phyloP scores from a whole-genome alignment of 2,113 vertebrate genomes.

The Neogale vison region DNA sequence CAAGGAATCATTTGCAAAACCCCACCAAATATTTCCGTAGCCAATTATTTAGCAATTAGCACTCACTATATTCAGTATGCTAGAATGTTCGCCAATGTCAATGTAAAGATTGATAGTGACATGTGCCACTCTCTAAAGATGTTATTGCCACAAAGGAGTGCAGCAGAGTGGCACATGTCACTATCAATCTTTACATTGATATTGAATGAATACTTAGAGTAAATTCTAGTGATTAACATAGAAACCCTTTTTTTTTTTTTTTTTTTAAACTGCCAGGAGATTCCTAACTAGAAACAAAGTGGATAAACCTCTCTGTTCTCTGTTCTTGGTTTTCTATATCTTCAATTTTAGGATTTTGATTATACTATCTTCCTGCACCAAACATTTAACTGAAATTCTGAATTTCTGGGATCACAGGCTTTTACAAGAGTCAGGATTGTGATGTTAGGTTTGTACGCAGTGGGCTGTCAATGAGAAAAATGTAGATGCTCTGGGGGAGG shows the following conservation, averaged over 20 bases:
- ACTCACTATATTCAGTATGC: neutral
- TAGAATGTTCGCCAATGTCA: neutral
- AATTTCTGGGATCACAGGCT: neutral
- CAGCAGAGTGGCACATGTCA: neutral
- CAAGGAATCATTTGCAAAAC: neutral
- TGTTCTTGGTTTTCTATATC: neutral
- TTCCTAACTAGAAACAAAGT: neutral
- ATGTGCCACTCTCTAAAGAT: too few relatives aligned
- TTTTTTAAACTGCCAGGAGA: conserved; percentile 20
- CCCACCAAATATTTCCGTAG: neutral
- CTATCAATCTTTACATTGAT: neutral
- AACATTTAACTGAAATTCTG: neutral
- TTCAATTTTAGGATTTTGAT: conserved; percentile 14
- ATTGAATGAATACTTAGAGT: neutral
- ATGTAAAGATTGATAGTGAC: too few relatives aligned
- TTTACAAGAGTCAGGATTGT: neutral
- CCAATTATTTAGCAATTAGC: neutral
- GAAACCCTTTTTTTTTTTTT: neutral
- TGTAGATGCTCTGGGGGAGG: neutral
- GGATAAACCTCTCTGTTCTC: neutral
- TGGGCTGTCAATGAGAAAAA: neutral
- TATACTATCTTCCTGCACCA: neutral
- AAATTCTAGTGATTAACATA: neutral
- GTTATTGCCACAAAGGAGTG: too few relatives aligned
- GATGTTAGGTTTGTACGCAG: neutral